Conservation (phyloP, 2,888 invertebrate genomes). For the Platycnemis pennipes region DNA sequence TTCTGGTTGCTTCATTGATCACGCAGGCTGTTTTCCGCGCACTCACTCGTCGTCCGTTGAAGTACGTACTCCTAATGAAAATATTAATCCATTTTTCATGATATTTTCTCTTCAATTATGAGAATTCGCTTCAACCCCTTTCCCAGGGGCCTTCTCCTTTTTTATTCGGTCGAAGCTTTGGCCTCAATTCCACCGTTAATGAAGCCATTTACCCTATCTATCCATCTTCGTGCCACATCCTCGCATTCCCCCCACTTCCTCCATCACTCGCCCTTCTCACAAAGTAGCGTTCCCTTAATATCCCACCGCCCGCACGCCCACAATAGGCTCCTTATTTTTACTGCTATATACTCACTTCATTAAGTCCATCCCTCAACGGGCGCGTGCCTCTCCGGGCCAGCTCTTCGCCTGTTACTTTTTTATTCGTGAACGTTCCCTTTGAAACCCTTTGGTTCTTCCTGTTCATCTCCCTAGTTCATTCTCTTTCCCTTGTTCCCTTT, state of each 20-base stretch:
- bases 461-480: background rate
- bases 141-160: no score
- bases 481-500: background rate
- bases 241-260: background rate
- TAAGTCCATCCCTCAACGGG: background rate
- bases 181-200: background rate
- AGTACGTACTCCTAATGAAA: no score
- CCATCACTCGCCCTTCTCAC: background rate
- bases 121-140: no score
- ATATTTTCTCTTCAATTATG: no score
- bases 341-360: background rate
- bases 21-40: no score
- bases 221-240: background rate
- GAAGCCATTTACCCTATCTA: background rate
- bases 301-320: background rate
- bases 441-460: background rate
- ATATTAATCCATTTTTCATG: no score
- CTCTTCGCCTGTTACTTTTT: background rate
- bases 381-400: background rate
- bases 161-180: background rate
- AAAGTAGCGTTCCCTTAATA: background rate
- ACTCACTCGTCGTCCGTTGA: no score
- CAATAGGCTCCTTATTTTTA: conserved; percentile 12
- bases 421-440: background rate
- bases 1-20: no score